Conservation (phyloP, 2,797 vertebrate species). For the Spinus olivaceus region DNA sequence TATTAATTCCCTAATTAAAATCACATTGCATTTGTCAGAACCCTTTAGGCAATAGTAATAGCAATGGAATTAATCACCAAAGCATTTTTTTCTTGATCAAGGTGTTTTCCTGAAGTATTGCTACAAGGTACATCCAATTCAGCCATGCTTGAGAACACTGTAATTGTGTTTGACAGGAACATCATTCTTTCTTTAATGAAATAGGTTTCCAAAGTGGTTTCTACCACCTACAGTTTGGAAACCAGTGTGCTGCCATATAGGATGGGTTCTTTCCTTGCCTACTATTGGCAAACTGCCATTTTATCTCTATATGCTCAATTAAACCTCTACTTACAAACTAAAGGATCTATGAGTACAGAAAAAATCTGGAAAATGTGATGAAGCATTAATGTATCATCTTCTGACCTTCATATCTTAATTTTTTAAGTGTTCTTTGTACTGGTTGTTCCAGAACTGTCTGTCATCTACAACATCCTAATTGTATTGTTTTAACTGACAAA, state of each 20-base stretch:
- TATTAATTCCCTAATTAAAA: neutral
- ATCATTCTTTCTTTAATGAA: neutral
- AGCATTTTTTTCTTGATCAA: neutral
- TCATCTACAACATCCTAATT: neutral
- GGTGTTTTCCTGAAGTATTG: neutral
- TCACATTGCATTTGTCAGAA: neutral
- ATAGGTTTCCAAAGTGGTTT: neutral
- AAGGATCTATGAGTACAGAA: neutral
- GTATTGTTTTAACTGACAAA: neutral
- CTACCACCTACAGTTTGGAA: neutral
- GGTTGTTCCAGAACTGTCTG: neutral
- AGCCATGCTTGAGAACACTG: neutral
- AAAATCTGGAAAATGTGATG: neutral
- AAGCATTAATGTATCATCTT: neutral
- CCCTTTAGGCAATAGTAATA: neutral
- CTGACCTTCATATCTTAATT: neutral
- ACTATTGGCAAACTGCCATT: neutral
- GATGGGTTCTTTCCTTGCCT: neutral
- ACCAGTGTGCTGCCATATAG: neutral
- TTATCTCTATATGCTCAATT: neutral
- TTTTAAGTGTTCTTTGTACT: neutral
- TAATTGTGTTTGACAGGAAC: neutral
- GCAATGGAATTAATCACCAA: neutral
- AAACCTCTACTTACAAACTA: neutral
- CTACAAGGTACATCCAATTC: neutral